Percentiles rank a stretch among this genome's conserved stretches.
Evolutionary conservation across 64 coral and sea anemone genomes (phyloP).

Genomic region (Montipora efflorescens): DNA sequence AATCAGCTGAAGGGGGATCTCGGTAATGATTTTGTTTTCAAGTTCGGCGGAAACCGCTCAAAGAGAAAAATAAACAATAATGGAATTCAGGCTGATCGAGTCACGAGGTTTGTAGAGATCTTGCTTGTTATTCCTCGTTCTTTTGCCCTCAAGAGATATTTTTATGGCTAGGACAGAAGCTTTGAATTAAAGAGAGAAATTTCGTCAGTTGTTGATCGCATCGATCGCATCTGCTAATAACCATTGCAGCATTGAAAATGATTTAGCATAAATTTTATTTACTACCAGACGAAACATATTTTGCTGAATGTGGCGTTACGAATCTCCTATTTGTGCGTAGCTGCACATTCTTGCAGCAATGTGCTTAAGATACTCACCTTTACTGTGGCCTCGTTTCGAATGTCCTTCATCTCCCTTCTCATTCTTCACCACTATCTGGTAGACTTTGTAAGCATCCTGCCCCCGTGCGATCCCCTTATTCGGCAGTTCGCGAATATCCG

Average conservation of each 20-base stretch:
- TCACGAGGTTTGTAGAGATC: not conserved
- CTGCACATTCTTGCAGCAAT: too few species aligned
- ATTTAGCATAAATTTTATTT: not conserved
- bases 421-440: slow-evolving; percentile 67
- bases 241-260: not conserved
- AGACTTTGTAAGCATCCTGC: slow-evolving; percentile 84
- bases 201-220: too few species aligned
- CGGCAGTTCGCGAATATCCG: slow-evolving; percentile 77
- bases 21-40: too few species aligned
- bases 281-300: not conserved
- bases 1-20: not conserved
- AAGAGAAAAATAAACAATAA: not conserved
- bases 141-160: not conserved
- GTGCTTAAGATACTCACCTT: slow-evolving; percentile 7
- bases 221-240: too few species aligned
- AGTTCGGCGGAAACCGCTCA: not conserved
- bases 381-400: not conserved
- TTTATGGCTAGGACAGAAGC: not conserved
- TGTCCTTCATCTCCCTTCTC: slow-evolving; percentile 29
- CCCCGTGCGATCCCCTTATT: slow-evolving; percentile 57
- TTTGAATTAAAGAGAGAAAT: not conserved
- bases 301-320: too few species aligned
- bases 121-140: not conserved
- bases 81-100: not conserved
- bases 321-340: not conserved